Conservation (phyloP, 1,140 invertebrate genomes). For the Hypothenemus hampei region DNA sequence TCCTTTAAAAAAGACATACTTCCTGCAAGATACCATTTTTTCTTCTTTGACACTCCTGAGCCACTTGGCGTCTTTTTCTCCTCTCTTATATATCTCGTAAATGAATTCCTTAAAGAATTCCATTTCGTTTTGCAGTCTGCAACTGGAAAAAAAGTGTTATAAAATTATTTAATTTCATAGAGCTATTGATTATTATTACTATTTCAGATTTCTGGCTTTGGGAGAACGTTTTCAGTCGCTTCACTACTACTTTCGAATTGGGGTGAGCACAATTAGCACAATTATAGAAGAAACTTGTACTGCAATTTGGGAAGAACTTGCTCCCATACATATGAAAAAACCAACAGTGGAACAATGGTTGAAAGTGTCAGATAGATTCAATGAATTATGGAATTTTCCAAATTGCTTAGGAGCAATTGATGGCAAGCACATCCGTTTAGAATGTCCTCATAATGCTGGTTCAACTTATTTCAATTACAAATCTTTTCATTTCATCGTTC, state of each 20-base stretch:
- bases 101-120: neutral
- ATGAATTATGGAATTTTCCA: conserved; percentile 30
- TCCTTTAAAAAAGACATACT: neutral
- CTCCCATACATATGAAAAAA: no score
- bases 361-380: conserved; percentile 18
- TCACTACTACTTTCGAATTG: neutral
- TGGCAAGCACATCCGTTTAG: conserved; percentile 40
- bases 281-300: neutral
- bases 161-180: neutral
- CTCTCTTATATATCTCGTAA: neutral
- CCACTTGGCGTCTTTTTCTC: neutral
- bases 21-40: conserved; percentile 2
- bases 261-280: neutral
- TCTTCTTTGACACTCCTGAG: neutral
- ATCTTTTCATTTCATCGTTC: conserved; percentile 41
- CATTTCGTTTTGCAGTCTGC: neutral
- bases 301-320: no score
- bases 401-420: conserved; percentile 45
- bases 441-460: conserved; percentile 38
- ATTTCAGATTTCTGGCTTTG: conserved; percentile 4
- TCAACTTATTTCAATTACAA: conserved; percentile 47
- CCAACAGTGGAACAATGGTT: no score
- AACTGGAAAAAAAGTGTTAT: neutral
- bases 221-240: neutral
- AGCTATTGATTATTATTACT: neutral